phyloP scores from a whole-genome alignment of 1,140 invertebrate species.

The Nymphalis io region DNA sequence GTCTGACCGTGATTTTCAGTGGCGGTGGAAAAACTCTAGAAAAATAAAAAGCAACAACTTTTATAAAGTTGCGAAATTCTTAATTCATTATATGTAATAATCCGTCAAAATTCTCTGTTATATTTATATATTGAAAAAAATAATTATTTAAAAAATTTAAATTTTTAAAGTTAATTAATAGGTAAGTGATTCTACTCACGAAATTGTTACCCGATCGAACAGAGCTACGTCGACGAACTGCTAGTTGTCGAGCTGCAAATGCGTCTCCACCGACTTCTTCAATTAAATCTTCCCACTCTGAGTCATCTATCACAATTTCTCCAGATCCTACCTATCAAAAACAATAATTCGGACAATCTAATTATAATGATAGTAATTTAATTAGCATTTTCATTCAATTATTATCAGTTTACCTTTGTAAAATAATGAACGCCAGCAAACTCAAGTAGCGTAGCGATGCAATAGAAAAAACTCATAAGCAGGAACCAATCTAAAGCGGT shows the following conservation, averaged over 20 bases:
- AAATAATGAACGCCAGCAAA: conserved; percentile 98
- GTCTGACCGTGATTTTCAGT: conserved; percentile 50
- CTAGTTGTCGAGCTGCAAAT: conserved; percentile 74
- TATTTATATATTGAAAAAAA: too few species aligned
- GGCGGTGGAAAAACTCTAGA: conserved; percentile 49
- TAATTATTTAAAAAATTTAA: too few species aligned
- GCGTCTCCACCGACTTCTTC: conserved; percentile 80
- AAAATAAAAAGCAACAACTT: conserved; percentile 4
- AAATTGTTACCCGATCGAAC: conserved; percentile 60
- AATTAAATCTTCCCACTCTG: conserved; percentile 87
- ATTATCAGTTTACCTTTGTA: conserved; percentile 86
- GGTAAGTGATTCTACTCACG: conserved; percentile 53
- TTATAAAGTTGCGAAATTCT: neutral
- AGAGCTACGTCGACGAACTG: conserved; percentile 72
- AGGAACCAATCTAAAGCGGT: conserved; percentile 96
- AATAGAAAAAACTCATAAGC: conserved; percentile 96
- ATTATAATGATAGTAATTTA: conserved; percentile 6
- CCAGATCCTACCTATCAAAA: conserved; percentile 87
- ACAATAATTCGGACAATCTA: conserved; percentile 1
- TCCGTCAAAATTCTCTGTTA: too few species aligned
- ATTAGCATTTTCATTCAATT: neutral
- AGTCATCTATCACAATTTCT: conserved; percentile 89
- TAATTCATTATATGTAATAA: too few species aligned
- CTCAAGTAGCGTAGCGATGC: conserved; percentile 94
- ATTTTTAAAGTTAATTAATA: too few species aligned